phyloP scores from a whole-genome alignment of 2,797 vertebrate species.

The Acanthurus leucopareius region DNA sequence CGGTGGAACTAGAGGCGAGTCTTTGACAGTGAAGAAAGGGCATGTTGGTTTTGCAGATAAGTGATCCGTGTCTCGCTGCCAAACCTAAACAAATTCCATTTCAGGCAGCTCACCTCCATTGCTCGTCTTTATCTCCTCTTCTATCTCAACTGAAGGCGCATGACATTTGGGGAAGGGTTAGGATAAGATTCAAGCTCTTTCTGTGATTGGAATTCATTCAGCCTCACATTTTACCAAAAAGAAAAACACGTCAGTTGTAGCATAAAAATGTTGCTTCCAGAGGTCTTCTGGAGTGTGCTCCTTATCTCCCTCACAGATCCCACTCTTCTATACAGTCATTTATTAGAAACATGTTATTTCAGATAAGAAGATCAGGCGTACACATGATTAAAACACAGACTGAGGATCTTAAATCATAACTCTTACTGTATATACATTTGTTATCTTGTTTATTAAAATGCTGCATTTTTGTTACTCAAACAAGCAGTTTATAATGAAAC shows the following conservation, averaged over 20 bases:
- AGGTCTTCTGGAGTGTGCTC: slow-evolving; percentile 25
- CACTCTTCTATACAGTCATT: slow-evolving; percentile 46
- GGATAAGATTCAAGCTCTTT: slow-evolving; percentile 59
- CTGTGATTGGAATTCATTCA: slow-evolving; percentile 71
- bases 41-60: slow-evolving; percentile 87
- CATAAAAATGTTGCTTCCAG: slow-evolving; percentile 40
- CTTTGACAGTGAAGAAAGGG: slow-evolving; percentile 74
- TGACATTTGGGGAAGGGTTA: slow-evolving; percentile 73
- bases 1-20: slow-evolving; percentile 68
- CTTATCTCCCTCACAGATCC: slow-evolving; percentile 60
- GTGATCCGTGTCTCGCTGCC: slow-evolving; percentile 82
- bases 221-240: slow-evolving; percentile 59
- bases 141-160: slow-evolving; percentile 78
- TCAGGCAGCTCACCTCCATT: slow-evolving; percentile 83
- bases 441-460: slow-evolving; percentile 55
- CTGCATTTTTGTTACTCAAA: slow-evolving; percentile 34
- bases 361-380: slow-evolving; percentile 50
- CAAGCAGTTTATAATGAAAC: slow-evolving; percentile 33
- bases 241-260: slow-evolving; percentile 58
- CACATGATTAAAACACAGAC: slow-evolving; percentile 46
- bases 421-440: slow-evolving; percentile 32
- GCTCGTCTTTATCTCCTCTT: slow-evolving; percentile 79
- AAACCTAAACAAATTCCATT: slow-evolving; percentile 89
- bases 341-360: slow-evolving; percentile 53
- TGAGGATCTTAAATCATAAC: slow-evolving; percentile 60